A percentile compares a stretch with the other conserved stretches of the same genome.
Conservation (phyloP, 2,113 vertebrate species). For the Eulemur macaco region DNA sequence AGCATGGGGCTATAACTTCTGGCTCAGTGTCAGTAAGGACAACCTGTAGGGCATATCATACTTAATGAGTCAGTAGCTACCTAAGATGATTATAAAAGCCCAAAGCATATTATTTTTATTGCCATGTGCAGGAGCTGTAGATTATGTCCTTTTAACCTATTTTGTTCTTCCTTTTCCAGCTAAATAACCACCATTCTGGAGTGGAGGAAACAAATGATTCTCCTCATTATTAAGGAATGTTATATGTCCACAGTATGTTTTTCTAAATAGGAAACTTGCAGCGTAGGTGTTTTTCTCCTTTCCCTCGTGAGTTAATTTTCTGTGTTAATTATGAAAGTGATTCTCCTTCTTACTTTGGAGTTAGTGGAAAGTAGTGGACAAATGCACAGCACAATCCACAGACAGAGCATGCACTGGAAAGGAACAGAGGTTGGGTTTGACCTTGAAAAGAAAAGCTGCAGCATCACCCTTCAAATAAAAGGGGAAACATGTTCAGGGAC, state of each 20-base stretch:
- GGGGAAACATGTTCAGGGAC: background rate
- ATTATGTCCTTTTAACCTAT: slow-evolving; percentile 67
- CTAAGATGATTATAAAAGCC: slow-evolving; percentile 68
- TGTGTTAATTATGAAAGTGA: slow-evolving; percentile 31
- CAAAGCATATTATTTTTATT: slow-evolving; percentile 71
- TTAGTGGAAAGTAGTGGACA: background rate
- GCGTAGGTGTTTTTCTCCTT: background rate
- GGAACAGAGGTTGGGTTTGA: background rate
- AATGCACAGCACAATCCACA: background rate
- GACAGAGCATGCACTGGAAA: background rate
- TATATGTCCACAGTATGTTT: background rate
- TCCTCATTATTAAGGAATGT: slow-evolving; percentile 36
- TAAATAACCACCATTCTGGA: slow-evolving; percentile 55
- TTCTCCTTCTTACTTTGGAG: background rate
- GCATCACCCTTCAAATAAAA: background rate
- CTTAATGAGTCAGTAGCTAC: slow-evolving; percentile 49
- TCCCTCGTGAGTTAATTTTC: background rate
- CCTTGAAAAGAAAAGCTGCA: slow-evolving; percentile 28
- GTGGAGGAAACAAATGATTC: slow-evolving; percentile 33
- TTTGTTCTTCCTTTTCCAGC: slow-evolving; percentile 53
- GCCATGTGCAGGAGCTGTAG: background rate
- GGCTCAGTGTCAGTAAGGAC: slow-evolving; percentile 64
- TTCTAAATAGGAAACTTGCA: slow-evolving; percentile 20
- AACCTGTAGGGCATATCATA: slow-evolving; percentile 71
- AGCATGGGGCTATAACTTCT: slow-evolving; percentile 53